Percentiles rank a stretch among this genome's conserved stretches.
phyloP scores from a whole-genome alignment of 2,888 invertebrate genomes.

The Ornithoptera alexandrae region DNA sequence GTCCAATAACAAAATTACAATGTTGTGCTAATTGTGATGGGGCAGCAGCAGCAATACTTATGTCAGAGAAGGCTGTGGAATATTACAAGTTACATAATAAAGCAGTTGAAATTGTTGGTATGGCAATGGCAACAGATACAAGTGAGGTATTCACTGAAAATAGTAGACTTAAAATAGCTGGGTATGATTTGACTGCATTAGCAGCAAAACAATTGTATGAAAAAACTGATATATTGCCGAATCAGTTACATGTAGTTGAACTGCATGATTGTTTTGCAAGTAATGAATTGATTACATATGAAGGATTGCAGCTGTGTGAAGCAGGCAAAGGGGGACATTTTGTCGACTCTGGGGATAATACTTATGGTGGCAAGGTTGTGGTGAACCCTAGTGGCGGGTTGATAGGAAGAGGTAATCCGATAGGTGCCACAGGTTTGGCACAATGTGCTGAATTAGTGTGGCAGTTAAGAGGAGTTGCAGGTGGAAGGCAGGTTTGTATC shows the following conservation, averaged over 20 bases:
- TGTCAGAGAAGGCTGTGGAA: constrained; percentile 94
- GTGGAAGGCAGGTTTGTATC: constrained; percentile 83
- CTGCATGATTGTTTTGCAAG: constrained; percentile 99
- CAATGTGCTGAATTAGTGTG: constrained; percentile 95
- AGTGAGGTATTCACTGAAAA: constrained; percentile 90
- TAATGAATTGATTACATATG: constrained; percentile 98
- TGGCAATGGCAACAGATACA: constrained; percentile 98
- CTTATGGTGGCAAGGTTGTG: constrained; percentile 97
- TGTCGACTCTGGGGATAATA: constrained; percentile 96
- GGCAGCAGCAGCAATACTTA: constrained; percentile 94
- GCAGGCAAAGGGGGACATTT: constrained; percentile 94
- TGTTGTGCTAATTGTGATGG: constrained; percentile 99
- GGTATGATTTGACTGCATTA: constrained; percentile 94
- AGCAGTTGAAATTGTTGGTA: constrained; percentile 97
- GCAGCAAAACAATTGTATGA: constrained; percentile 88
- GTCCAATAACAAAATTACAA: constrained; percentile 96
- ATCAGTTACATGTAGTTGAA: constrained; percentile 95
- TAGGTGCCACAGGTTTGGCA: constrained; percentile 96
- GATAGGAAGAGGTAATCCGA: constrained; percentile 98
- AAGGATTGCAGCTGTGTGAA: constrained; percentile 95
- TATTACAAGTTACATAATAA: constrained; percentile 87
- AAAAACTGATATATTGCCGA: constrained; percentile 86
- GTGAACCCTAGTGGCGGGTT: constrained; percentile 99
- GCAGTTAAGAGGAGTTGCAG: constrained; percentile 90
- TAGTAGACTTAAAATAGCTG: constrained; percentile 88